A percentile compares a stretch with the other conserved stretches of the same genome.
Evolutionary conservation across 1,140 invertebrate species (phyloP).

Genomic region (Leptoteleia sp.): DNA sequence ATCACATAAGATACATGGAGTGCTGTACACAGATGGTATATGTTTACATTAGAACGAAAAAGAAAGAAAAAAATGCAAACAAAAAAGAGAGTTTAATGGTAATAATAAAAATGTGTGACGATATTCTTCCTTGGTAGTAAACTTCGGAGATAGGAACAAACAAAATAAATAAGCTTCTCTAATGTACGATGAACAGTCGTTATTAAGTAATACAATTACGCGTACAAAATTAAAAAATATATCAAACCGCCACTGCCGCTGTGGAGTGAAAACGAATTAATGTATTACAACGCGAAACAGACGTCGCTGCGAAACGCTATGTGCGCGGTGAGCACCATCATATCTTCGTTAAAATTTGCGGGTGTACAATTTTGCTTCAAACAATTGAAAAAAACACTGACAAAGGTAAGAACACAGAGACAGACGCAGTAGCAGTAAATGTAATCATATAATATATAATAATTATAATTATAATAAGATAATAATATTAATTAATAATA

Average conservation of each 20-base stretch:
- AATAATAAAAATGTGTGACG: constrained; percentile 66
- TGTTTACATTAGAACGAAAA: constrained; percentile 56
- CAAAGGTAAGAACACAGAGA: constrained; percentile 19
- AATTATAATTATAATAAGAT: constrained; percentile 46
- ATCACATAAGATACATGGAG: constrained; percentile 76
- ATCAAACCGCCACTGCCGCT: too few species aligned
- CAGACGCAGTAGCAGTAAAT: constrained; percentile 47
- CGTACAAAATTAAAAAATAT: constrained; percentile 81
- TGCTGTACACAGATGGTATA: constrained; percentile 79
- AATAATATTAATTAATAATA: constrained; percentile 68
- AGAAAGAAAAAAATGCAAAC: constrained; percentile 24
- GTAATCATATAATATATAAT: constrained; percentile 45
- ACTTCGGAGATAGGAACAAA: constrained; percentile 76
- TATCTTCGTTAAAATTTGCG: constrained; percentile 28
- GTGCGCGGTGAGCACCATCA: constrained; percentile 46
- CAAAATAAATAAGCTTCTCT: constrained; percentile 75
- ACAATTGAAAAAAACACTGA: constrained; percentile 29
- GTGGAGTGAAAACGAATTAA: constrained; percentile 38
- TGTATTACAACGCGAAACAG: constrained; percentile 25
- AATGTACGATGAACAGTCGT: constrained; percentile 74
- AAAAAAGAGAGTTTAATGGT: constrained; percentile 16
- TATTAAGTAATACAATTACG: constrained; percentile 77
- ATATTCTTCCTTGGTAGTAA: constrained; percentile 72
- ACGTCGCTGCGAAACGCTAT: constrained; percentile 11
- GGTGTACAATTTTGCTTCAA: constrained; percentile 21